Conservation (phyloP, 2,888 invertebrate genomes). For the Pogonocherus hispidulus region DNA sequence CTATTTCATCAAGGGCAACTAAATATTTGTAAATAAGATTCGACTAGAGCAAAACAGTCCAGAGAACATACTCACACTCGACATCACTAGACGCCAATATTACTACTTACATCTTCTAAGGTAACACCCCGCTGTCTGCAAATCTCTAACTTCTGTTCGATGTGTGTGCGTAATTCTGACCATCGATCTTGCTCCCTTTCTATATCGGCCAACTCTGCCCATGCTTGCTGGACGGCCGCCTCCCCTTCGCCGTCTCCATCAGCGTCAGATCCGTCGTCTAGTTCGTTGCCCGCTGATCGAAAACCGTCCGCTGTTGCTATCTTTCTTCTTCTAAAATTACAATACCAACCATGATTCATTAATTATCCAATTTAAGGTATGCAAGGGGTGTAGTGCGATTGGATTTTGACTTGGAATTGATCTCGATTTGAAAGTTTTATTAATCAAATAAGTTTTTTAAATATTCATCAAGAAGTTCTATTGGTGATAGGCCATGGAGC, state of each 20-base stretch:
- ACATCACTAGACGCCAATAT: not conserved
- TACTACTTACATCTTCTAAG: slow-evolving; percentile 82
- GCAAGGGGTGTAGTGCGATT: no score
- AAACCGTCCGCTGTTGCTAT: slow-evolving; percentile 61
- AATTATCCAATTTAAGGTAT: no score
- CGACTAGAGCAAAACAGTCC: no score
- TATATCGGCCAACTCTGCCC: slow-evolving; percentile 86
- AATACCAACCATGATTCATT: no score
- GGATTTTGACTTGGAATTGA: no score
- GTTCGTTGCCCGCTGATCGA: slow-evolving; percentile 64
- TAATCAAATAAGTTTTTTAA: no score
- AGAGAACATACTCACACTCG: no score
- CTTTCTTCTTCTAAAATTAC: slow-evolving; percentile 53
- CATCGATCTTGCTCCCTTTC: slow-evolving; percentile 89
- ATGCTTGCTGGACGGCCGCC: slow-evolving; percentile 83
- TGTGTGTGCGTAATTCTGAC: slow-evolving; percentile 80
- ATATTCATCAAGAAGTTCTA: no score
- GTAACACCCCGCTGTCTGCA: slow-evolving; percentile 84
- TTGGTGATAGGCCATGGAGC: no score
- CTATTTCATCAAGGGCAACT: no score
- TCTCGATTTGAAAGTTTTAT: no score
- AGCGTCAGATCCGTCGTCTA: slow-evolving; percentile 59
- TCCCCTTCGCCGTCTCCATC: slow-evolving; percentile 72
- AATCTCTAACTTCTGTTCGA: slow-evolving; percentile 85
- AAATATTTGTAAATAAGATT: no score